Conservation (phyloP, 1,140 invertebrate genomes). For the honey bee (Apis mellifera) region DNA sequence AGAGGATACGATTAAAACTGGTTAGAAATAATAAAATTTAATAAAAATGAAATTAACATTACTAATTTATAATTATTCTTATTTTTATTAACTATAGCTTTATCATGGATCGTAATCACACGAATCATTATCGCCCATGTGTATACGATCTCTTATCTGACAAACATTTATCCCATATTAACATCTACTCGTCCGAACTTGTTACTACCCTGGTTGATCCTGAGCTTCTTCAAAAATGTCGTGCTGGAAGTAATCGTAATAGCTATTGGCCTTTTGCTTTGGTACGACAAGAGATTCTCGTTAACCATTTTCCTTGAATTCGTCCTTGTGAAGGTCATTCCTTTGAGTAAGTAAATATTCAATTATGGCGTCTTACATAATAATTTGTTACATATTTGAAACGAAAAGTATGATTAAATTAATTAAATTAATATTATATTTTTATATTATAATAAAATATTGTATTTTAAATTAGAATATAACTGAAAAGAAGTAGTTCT, state of each 20-base stretch:
- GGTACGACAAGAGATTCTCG: conserved; percentile 53
- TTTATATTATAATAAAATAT: too few relatives aligned
- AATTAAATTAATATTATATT: too few relatives aligned
- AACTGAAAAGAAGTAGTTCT: too few relatives aligned
- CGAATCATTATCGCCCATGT: conserved; percentile 62
- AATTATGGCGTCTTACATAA: too few relatives aligned
- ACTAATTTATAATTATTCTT: neutral
- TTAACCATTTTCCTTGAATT: conserved; percentile 57
- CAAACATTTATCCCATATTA: conserved; percentile 69
- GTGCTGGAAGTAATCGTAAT: conserved; percentile 63
- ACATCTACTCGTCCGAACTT: conserved; percentile 61
- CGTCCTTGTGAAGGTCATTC: conserved; percentile 59
- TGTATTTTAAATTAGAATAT: too few relatives aligned
- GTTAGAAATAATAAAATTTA: conserved; percentile 18
- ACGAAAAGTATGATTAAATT: too few relatives aligned
- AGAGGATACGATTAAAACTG: conserved; percentile 54
- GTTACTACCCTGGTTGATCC: conserved; percentile 67
- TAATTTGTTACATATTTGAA: too few relatives aligned
- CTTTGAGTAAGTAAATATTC: conserved; percentile 58
- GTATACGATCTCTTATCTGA: conserved; percentile 58
- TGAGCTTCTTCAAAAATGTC: conserved; percentile 66
- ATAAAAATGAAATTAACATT: neutral
- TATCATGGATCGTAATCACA: conserved; percentile 64
- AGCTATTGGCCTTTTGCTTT: conserved; percentile 51
- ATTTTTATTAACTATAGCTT: conserved; percentile 42